A percentile compares a stretch with the other conserved stretches of the same genome.
Conservation (phyloP, 2,797 vertebrate genomes). For the Zonotrichia albicollis region DNA sequence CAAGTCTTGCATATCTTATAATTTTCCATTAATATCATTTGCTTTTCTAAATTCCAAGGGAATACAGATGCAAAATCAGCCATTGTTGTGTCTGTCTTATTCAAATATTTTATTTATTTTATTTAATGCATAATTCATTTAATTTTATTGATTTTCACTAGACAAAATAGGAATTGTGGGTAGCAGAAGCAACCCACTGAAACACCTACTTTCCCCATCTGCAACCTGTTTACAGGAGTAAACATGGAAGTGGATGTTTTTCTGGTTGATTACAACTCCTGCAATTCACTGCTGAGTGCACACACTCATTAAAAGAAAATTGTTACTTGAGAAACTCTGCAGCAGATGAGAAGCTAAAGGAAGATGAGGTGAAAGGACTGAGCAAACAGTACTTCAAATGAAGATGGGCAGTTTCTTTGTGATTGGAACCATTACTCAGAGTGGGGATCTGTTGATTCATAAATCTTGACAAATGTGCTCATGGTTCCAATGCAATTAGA, state of each 20-base stretch:
- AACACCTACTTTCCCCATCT: background rate
- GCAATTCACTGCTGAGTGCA: background rate
- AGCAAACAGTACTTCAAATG: background rate
- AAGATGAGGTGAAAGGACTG: background rate
- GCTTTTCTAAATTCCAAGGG: background rate
- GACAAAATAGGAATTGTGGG: background rate
- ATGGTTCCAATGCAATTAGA: background rate
- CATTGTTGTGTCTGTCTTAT: background rate
- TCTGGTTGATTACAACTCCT: background rate
- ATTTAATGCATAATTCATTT: background rate
- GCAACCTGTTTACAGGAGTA: background rate
- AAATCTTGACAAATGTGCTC: slow-evolving; percentile 34
- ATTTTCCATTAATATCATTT: background rate
- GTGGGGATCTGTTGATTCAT: background rate
- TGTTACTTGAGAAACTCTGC: background rate
- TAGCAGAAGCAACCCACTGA: background rate
- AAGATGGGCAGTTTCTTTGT: slow-evolving; percentile 4
- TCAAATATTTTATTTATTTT: background rate
- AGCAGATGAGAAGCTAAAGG: slow-evolving; percentile 49
- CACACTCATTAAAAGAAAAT: background rate
- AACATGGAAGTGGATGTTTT: background rate
- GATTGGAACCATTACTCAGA: background rate
- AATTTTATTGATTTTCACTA: background rate
- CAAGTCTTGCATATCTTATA: background rate
- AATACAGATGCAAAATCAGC: background rate